Conservation (phyloP, 2,797 vertebrate species). For the Acanthurus lineatus region DNA sequence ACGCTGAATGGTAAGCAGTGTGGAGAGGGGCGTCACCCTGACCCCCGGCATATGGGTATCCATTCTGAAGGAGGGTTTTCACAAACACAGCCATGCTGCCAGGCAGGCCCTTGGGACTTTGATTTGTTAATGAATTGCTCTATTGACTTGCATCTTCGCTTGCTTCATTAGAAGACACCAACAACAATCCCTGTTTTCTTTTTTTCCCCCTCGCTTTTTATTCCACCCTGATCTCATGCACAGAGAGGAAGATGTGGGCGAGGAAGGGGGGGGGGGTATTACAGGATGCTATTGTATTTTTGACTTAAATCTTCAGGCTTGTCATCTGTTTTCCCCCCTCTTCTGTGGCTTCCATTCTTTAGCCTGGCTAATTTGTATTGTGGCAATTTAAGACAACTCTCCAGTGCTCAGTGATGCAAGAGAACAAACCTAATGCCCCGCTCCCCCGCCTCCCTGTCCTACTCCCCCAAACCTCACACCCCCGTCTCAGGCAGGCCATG, state of each 20-base stretch:
- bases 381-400: constrained; percentile 92
- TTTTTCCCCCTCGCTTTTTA: constrained; percentile 50
- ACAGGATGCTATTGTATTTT: constrained; percentile 90
- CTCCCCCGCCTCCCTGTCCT: constrained; percentile 73
- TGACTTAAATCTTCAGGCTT: constrained; percentile 91
- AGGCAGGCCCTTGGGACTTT: constrained; percentile 92
- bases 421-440: constrained; percentile 84
- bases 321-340: constrained; percentile 86
- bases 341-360: constrained; percentile 77
- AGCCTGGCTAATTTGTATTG: constrained; percentile 92
- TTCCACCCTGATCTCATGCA: constrained; percentile 69
- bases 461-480: constrained; percentile 46
- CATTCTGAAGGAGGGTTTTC: constrained; percentile 92
- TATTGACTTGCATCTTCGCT: constrained; percentile 97
- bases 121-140: constrained; percentile 99
- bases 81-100: constrained; percentile 90
- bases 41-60: constrained; percentile 97
- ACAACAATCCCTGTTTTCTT: constrained; percentile 88
- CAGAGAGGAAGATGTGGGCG: constrained; percentile 70
- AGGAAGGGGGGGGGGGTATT: constrained; percentile 33
- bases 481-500: constrained; percentile 73
- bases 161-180: constrained; percentile 97
- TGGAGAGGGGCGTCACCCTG: constrained; percentile 92
- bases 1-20: constrained; percentile 94
- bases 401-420: constrained; percentile 88